These are phyloP conservation scores for Sycophila sp. DNA, from an alignment of 1,140 invertebrate genomes.

Conservation along the genomic window DNA sequence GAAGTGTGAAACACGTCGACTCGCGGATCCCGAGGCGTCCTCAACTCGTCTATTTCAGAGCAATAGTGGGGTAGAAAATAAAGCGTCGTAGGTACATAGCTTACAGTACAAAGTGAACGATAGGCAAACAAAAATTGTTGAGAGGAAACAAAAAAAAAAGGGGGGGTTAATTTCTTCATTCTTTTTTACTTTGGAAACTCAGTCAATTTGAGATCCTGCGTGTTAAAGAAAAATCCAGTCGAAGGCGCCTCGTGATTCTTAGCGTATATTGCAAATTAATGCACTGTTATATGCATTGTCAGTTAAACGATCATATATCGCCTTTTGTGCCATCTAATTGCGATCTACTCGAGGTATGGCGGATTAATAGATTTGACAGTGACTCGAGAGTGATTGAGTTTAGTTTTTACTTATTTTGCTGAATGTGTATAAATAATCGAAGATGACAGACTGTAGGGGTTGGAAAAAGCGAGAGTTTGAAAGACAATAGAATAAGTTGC, in stretches of 20 bases:
- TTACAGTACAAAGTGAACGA: background rate
- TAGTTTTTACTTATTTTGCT: background rate
- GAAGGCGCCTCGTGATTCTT: slow-evolving; percentile 18
- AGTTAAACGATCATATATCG: background rate
- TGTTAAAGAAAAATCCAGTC: background rate
- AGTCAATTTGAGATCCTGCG: background rate
- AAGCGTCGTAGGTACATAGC: slow-evolving; percentile 11
- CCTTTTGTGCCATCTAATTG: slow-evolving; percentile 4
- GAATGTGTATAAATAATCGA: slow-evolving; percentile 44
- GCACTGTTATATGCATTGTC: background rate
- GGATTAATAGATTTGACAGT: background rate
- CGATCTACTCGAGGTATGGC: background rate
- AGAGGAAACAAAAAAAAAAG: slow-evolving; percentile 1
- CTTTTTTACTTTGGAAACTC: background rate
- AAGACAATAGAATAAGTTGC: slow-evolving; percentile 39
- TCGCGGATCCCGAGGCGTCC: slow-evolving; percentile 53
- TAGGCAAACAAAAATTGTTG: background rate
- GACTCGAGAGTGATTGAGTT: background rate
- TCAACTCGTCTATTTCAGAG: slow-evolving; percentile 25
- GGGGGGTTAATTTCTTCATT: no score
- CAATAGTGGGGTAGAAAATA: background rate
- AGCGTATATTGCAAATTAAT: background rate
- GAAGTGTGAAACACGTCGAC: slow-evolving; percentile 58
- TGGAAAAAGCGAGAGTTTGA: slow-evolving; percentile 36
- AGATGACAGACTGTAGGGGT: slow-evolving; percentile 51